Base-by-base conservation (phyloP, 1,140 invertebrate genomes). In the Achroia grisella region DNA sequence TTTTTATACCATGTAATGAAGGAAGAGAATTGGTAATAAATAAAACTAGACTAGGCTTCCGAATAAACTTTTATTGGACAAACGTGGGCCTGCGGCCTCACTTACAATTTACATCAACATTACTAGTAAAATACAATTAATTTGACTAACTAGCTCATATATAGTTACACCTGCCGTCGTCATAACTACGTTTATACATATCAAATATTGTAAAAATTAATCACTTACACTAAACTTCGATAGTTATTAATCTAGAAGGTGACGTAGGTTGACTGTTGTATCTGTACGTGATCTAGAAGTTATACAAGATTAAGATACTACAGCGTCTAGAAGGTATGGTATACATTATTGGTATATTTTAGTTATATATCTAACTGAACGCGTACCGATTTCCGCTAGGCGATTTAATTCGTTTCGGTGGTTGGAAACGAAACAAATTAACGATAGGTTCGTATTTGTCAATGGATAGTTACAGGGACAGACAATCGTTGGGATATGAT, bases 61-160 rank as follows among this genome's bases (percentile, higher is more conserved):
- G 73, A 75, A 79, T 77, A 76, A 81, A 73, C 62, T 65, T 81
- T 77, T 81, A 81, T 77, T 81, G 71, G 74, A 77, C 67, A 77
- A 72, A 76, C 67, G 52, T 66, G 61, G 53, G 53, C 56, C 48
- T 51, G 55, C 42, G 71, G 27, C 33, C 69, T 23, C 17, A 3
- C 64, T 56, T 65, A 68, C 57, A 66, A 67, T 68, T 58, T 73
- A 77, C 73, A 75, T 67, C 65, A 75, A 79, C 63, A 54, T 62
- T 49, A 65, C 71, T 76, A 75, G 48, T 70, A 69, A 72, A 76
- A 73, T 78, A 75, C 64, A 75, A 71, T 73, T 62, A 54, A 56
- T 57, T 61, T 32, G 45, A 50, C 60, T 71, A 71, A 50, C 68
- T 70, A 69, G 52, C 45, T 39, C 37, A 49, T 42, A 46, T 28